Evolutionary conservation across 2,797 vertebrate species (phyloP), one percentile per base, ranked within the genome.

Genomic region (Meda fulgida): DNA sequence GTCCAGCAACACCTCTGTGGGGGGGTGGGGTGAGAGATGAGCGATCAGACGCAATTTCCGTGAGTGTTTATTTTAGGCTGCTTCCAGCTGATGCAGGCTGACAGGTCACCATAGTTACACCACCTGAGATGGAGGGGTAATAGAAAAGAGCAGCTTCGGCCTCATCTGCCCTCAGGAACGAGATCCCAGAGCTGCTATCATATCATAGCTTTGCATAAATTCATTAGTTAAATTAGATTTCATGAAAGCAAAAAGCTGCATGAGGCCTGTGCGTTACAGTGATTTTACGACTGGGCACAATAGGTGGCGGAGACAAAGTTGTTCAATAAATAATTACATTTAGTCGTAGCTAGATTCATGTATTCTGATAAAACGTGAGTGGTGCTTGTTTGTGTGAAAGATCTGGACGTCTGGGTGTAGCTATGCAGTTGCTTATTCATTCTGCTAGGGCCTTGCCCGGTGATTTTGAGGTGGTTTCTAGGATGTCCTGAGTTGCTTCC

Each of bases 1-100:
- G 93, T 99, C 98, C 93, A 99, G 91, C 89, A 99, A 96, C 86
- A 99, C 97, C 95, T 99, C 98, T 99, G 86, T 43, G 3, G 13
- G 13, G 13, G 75, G 76, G 19, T 3, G 53, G 13, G 46, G 65
- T 16, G 78, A 34, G 77, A 71, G 43, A 66, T 36, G 19, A 51
- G 38, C 53, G 16, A 73, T 69, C 58, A 48, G 43, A 34, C 0
- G 14, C 21, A 8, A 13, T 21, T 40, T 71, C 53, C 43, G 38
- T 38, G 21, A 83, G 70, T 80, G 78, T 81, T 58, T 46, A 80
- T 72, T 75, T 55, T 83, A 21, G 31, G 40, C 80, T 60, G 23
- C 75, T 81, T n/a, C 51, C 55, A 21, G 82, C 51, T 78, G 77
- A 82, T 55, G 51, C 2, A 7, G 31, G 51, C 21, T 34, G 79